Base-by-base conservation (phyloP, 2,888 invertebrate genomes). In the Lasioglossum vierecki region DNA sequence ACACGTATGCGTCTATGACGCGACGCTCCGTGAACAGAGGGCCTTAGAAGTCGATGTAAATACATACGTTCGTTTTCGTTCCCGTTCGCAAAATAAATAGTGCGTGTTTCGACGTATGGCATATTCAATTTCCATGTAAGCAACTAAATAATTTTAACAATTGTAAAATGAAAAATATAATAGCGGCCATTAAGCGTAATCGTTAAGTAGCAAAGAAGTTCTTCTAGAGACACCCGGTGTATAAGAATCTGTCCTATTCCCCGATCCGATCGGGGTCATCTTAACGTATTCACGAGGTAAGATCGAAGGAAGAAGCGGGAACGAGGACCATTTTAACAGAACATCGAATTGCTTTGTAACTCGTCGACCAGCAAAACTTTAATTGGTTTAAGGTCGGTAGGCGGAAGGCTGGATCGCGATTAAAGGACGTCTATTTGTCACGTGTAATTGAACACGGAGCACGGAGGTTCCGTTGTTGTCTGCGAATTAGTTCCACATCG, bases 401-500 rank as follows among this genome's bases (percentile, higher is more conserved):
- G 66, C 66, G 35, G 66, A 46, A 22, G 13, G 15, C 30, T 39
- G 60, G 26, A 49, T 77, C 26, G 39, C 75, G 68, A 76, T 60
- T 9, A 30, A 76, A n/a, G 44, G 22, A 57, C n/a, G 68, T 49
- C 66, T 66, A 66, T 66, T 66, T 66, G 35, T 66, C 66, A 66
- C 35, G 35, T 66, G 66, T 66, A 66, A 66, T 75, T 75, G 57
- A 75, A 57, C 74, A 39, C 74, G 74, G 57, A 53, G 74, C 3
- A 18, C 57, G 35, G 60, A 39, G 41, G 39, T 39, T 57, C 60
- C 57, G n/a, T 53, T 53, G 71, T 57, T 39, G 71, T 76, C 13
- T 30, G 79, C 44, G 35, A 35, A 46, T 79, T 80, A 74, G 66
- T 80, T 80, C 68, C 80, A 26, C 66, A 30, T 46, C 66, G 66